Conservation (phyloP, 2,113 vertebrate genomes). For the Sclerurus mexicanus region DNA sequence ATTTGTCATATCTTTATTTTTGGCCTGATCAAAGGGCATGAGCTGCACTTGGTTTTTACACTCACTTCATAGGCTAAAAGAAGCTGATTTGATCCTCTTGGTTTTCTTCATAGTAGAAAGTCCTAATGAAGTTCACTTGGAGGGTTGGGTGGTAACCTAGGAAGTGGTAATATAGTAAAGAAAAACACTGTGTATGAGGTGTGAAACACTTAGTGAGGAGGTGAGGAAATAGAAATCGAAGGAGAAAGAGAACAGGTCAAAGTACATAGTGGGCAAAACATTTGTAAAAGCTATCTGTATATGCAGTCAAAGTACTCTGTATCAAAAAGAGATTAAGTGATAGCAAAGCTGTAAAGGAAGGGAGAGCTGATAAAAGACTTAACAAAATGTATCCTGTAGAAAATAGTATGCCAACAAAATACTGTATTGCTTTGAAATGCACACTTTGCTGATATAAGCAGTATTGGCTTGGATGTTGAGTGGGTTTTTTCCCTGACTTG, state of each 20-base stretch:
- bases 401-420: neutral
- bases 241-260: neutral
- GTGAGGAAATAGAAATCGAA: neutral
- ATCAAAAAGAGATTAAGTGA: neutral
- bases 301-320: neutral
- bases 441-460: neutral
- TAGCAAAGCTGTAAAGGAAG: neutral
- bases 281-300: neutral
- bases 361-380: neutral
- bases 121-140: neutral
- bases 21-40: neutral
- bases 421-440: neutral
- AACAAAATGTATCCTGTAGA: neutral
- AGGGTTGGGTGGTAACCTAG: neutral
- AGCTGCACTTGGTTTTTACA: neutral
- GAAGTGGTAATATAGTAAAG: neutral
- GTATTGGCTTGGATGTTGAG: neutral
- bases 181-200: neutral
- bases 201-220: neutral
- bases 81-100: neutral
- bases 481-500: neutral
- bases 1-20: neutral
- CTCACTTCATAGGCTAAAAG: neutral
- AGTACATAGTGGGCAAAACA: neutral
- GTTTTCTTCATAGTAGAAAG: neutral